Evolutionary conservation across 2,797 vertebrate genomes (phyloP), one percentile per base, ranked within the genome.

Genomic region (Arctocebus calabarensis): DNA sequence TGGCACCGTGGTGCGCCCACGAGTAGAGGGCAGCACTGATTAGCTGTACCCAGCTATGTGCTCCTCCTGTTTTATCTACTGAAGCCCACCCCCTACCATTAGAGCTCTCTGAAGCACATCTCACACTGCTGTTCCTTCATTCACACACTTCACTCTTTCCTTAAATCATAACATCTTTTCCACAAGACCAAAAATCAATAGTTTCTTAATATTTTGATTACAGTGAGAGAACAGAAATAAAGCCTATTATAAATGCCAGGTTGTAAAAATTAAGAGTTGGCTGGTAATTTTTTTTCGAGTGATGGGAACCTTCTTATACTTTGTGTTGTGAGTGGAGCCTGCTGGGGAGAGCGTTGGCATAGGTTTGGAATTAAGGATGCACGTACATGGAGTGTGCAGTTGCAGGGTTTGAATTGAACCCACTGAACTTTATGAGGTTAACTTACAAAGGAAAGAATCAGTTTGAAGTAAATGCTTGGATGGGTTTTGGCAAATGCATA

Each of bases 211-310:
- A 4, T 27, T 91, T 93, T 68, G 57, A 17, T 90, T 81, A 61
- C 45, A 40, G 3, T 96, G 70, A 78, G 74, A 81, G 68, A 90
- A 7, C 20, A 88, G 32, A 94, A 96, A 48, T 71, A 55, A 78
- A 93, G 43, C 13, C 55, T 23, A 43, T 84, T 94, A 34, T 29
- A 45, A 84, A 73, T 78, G 27, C 5, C 43, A 20, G 32, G 16
- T 74, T 48, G 4, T 82, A 34, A 68, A 87, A 83, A 45, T 23
- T 37, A 34, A 61, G 57, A 94, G 45, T 22, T 61, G n/a, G n/a
- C 45, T 52, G 7, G 22, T 5, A 71, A 27, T 48, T 88, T 14
- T 22, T 19, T 2, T 14, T n/a, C 4, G 45, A 66, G 13, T 70
- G 27, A 13, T n/a, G 8, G 79, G 20, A 43, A 43, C 8, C n/a